Conservation (phyloP, 2,113 vertebrate species). For the Amphiprion percula region DNA sequence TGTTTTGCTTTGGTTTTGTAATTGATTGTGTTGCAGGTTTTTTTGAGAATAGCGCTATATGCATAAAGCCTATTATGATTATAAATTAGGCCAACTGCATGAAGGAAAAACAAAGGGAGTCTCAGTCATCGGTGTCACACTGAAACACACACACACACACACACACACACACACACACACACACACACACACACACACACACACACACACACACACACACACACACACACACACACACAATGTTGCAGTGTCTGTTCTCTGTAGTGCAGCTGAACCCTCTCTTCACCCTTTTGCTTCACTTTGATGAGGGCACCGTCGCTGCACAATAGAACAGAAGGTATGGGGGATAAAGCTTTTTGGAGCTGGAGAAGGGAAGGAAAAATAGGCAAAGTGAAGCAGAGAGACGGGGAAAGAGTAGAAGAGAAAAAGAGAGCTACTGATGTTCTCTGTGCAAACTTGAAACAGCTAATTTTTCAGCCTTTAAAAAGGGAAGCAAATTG, state of each 20-base stretch:
- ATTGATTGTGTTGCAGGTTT: neutral
- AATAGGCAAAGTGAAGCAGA: conserved; percentile 25
- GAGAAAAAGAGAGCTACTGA: conserved; percentile 8
- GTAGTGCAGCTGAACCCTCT: conserved; percentile 45
- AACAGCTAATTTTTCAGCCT: neutral
- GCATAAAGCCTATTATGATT: conserved; percentile 38
- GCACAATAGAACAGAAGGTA: conserved; percentile 70
- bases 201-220: conserved; percentile 13
- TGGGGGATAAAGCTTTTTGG: conserved; percentile 64
- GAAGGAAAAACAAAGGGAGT: conserved; percentile 22
- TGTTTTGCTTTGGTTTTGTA: conserved; percentile 3
- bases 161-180: too few relatives aligned
- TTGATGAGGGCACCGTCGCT: conserved; percentile 69
- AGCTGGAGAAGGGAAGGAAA: conserved; percentile 16
- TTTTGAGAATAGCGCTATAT: neutral
- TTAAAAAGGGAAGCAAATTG: conserved; percentile 20
- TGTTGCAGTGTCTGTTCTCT: conserved; percentile 43
- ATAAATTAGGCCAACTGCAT: conserved; percentile 16
- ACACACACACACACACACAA: neutral
- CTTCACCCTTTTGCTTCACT: conserved; percentile 65
- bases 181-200: neutral
- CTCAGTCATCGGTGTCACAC: conserved; percentile 13
- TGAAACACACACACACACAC: neutral
- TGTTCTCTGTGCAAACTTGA: conserved; percentile 18
- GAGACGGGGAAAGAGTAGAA: neutral